Conservation (phyloP, 2,113 vertebrate species). For the Lonchura striata region DNA sequence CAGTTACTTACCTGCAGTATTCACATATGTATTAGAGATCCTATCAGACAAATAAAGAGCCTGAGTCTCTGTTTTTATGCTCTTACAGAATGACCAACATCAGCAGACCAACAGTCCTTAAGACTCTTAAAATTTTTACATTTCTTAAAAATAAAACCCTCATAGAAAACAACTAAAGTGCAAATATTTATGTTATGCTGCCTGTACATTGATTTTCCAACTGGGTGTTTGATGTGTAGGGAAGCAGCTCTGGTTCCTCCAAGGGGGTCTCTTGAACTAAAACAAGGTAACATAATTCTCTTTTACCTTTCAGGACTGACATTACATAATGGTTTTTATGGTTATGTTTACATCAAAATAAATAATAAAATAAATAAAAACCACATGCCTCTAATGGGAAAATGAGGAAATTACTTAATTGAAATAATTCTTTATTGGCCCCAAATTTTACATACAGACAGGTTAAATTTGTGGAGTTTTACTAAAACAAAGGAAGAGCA, state of each 20-base stretch:
- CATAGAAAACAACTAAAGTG: background rate
- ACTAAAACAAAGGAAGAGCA: background rate
- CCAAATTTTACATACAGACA: background rate
- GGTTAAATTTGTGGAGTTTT: background rate
- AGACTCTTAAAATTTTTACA: background rate
- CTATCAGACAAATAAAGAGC: background rate
- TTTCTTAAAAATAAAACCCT: background rate
- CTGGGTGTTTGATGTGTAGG: background rate
- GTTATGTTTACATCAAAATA: background rate
- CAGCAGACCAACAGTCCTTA: background rate
- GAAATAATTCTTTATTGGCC: background rate
- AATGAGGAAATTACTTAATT: background rate
- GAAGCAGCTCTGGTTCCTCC: background rate
- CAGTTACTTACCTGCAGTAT: background rate
- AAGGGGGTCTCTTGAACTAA: background rate
- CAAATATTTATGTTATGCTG: background rate
- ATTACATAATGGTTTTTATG: accelerated
- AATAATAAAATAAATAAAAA: background rate
- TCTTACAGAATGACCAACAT: background rate
- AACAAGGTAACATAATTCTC: background rate
- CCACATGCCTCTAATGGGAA: background rate
- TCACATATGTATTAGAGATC: background rate
- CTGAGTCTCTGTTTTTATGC: background rate
- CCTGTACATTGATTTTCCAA: background rate
- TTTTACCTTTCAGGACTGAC: background rate